Percentiles rank a stretch among this genome's conserved stretches.
Evolutionary conservation across 2,113 vertebrate genomes (phyloP).

Genomic region (Podocnemis expansa): DNA sequence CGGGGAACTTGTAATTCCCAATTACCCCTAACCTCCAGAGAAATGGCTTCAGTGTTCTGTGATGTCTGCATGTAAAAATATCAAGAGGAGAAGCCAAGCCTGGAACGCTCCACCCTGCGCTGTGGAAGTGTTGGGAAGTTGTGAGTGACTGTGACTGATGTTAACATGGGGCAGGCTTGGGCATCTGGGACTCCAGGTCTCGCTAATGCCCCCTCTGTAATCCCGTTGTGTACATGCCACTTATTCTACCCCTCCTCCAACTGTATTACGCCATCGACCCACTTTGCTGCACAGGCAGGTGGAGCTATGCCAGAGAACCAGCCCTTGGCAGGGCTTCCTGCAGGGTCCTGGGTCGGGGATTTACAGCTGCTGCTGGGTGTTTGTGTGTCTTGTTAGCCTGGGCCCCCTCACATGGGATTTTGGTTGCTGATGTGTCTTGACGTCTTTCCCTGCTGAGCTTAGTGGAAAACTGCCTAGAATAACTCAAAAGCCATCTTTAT

Average conservation of each 20-base stretch:
- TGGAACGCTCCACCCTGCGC: background rate
- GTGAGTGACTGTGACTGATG: background rate
- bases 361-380: background rate
- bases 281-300: background rate
- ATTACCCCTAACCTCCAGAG: background rate
- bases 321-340: background rate
- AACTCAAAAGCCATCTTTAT: background rate
- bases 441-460: background rate
- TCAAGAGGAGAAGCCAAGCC: background rate
- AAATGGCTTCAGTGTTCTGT: background rate
- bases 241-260: accelerated
- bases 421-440: too few relatives aligned
- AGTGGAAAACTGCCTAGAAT: background rate
- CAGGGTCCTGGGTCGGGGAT: background rate
- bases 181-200: background rate
- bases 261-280: background rate
- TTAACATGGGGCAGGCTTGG: background rate
- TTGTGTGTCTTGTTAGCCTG: background rate
- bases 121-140: background rate
- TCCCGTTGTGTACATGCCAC: background rate
- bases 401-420: background rate
- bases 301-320: background rate
- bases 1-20: background rate
- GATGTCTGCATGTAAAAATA: background rate
- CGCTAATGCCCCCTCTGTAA: background rate